A percentile compares a stretch with the other conserved stretches of the same genome.
phyloP scores from a whole-genome alignment of 2,888 invertebrate genomes.

The Onchidella celtica region DNA sequence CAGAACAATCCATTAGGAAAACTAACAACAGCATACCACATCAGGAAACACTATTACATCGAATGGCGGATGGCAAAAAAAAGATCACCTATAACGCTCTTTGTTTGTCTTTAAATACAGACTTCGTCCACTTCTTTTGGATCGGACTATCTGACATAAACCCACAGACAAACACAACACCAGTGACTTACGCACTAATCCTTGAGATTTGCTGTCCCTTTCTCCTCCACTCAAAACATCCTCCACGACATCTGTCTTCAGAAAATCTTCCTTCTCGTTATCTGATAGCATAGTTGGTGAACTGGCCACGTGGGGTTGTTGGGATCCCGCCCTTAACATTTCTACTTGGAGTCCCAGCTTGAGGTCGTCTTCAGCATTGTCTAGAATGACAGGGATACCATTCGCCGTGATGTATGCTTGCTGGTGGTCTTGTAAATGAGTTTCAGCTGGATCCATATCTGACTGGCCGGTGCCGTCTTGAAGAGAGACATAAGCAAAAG shows the following conservation, averaged over 20 bases:
- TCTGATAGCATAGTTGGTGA: background rate
- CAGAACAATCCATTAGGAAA: no score
- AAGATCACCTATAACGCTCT: no score
- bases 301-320: background rate
- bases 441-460: background rate
- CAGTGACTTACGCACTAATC: background rate
- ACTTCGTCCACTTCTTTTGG: no score
- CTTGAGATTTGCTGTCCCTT: background rate
- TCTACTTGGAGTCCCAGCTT: background rate
- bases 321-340: background rate
- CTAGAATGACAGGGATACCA: slow-evolving; percentile 35
- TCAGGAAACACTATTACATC: no score
- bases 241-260: slow-evolving; percentile 4
- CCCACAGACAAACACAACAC: no score
- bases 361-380: slow-evolving; percentile 30
- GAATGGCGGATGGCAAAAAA: no score
- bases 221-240: slow-evolving; percentile 37
- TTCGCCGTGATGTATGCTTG: slow-evolving; percentile 29
- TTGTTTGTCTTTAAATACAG: no score
- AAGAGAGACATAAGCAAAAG: slow-evolving; percentile 10
- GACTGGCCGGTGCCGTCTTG: background rate
- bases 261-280: background rate
- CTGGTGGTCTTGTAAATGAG: background rate
- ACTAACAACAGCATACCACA: no score
- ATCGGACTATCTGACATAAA: no score